Conservation (phyloP, 53 echinoderm and acorn worm genomes). For the Holothuria scabra region DNA sequence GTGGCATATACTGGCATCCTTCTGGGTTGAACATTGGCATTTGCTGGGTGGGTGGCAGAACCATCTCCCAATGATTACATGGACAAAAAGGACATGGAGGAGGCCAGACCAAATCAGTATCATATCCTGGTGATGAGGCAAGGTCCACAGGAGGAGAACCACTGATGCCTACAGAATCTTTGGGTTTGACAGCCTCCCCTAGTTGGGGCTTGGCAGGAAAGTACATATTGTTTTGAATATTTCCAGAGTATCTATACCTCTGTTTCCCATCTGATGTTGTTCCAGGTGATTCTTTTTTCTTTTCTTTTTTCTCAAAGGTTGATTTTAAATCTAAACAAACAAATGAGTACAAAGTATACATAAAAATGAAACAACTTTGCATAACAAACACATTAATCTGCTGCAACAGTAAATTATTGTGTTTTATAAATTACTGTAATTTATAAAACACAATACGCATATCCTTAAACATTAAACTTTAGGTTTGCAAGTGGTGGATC, state of each 20-base stretch:
- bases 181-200: background rate
- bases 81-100: background rate
- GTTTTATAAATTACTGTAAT: too few relatives aligned
- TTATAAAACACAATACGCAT: too few relatives aligned
- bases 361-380: too few relatives aligned
- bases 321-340: too few relatives aligned
- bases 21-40: background rate
- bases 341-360: too few relatives aligned
- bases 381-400: too few relatives aligned
- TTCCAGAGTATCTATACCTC: conserved; percentile 30
- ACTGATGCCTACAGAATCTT: background rate
- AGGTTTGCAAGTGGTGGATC: too few relatives aligned
- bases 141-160: background rate
- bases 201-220: background rate
- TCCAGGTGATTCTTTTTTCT: background rate
- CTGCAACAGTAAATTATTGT: too few relatives aligned
- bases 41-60: conserved; percentile 8
- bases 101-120: background rate
- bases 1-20: too few relatives aligned
- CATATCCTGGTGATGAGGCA: background rate
- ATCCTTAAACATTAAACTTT: too few relatives aligned
- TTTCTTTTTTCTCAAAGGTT: background rate
- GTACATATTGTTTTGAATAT: conserved; percentile 26
- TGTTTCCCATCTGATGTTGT: background rate
- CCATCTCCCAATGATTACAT: background rate